Conservation (phyloP, 2,113 vertebrate genomes). For the Casuarius casuarius region DNA sequence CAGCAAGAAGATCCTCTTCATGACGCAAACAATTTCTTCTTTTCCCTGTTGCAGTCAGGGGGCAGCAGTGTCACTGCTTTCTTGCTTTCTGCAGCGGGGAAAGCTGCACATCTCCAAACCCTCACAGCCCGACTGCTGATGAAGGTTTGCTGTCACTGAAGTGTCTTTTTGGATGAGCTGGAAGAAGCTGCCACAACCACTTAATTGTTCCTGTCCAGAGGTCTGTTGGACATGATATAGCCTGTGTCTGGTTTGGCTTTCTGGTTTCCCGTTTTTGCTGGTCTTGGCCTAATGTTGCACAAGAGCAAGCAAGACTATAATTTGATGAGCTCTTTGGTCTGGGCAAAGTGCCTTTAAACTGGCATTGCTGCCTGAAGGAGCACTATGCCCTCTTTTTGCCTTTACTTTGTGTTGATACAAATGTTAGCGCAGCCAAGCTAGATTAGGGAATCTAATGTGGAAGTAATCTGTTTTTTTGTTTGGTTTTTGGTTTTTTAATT, state of each 20-base stretch:
- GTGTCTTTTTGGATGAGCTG: neutral
- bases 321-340: neutral
- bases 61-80: neutral
- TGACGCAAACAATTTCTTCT: neutral
- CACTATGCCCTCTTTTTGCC: neutral
- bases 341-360: neutral
- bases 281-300: neutral
- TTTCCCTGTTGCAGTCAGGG: neutral
- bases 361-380: neutral
- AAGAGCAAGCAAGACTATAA: neutral
- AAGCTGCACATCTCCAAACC: neutral
- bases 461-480: neutral
- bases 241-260: neutral
- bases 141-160: neutral
- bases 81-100: neutral
- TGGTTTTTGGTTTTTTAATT: neutral
- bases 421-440: neutral
- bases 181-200: neutral
- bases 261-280: neutral
- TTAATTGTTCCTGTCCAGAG: neutral
- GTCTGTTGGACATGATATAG: neutral
- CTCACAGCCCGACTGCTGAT: fast-evolving
- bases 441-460: neutral
- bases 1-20: neutral
- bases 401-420: neutral